Evolutionary conservation across 2,888 invertebrate genomes (phyloP), one percentile per base, ranked within the genome.

Genomic region (Saturnia japonica): DNA sequence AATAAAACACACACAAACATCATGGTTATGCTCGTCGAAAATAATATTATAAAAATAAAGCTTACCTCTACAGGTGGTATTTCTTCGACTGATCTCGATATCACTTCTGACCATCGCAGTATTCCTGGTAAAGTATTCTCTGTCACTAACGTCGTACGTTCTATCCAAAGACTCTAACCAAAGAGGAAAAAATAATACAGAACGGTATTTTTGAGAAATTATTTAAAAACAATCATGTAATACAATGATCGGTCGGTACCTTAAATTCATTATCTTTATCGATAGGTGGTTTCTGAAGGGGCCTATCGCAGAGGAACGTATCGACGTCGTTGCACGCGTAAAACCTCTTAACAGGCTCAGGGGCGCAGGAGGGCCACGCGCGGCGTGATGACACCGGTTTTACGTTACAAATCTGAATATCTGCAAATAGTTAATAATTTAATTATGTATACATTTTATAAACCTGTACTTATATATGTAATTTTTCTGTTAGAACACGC

Each of bases 241-340:
- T 0, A 47, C 16, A 16, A 1, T 47, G 16, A 6, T 6, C 2
- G 34, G 34, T 34, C n/a, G n/a, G 54, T 85, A 95, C 96, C 95
- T 99, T 99, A 84, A 98, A 98, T 91, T 99, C 99, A 86, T 99
- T 99, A 75, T 98, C 98, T 85, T 97, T 97, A 84, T 99, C 98
- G 9, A 98, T 96, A 67, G 97, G 96, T 19, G 98, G 98, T 84
- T 98, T 97, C 83, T 98, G 98, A 57, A 98, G 95, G 22, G 98
- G 98, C 12, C 99, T 95, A 85, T 99, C 99, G 83, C 97, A 98
- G 60, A 97, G 96, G 89, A 99, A 99, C 67, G 96, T 96, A 74
- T 96, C 96, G 1, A 99, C 98, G 82, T 98, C 97, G 87, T 98
- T 98, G 80, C 97, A 97, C 77, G 97, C 96, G 91, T 99, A 99